Percentiles rank a stretch among this genome's conserved stretches.
These are phyloP conservation scores for Stegana nigrithorax DNA, from an alignment of 2,888 invertebrate species.

Conservation along the genomic window DNA sequence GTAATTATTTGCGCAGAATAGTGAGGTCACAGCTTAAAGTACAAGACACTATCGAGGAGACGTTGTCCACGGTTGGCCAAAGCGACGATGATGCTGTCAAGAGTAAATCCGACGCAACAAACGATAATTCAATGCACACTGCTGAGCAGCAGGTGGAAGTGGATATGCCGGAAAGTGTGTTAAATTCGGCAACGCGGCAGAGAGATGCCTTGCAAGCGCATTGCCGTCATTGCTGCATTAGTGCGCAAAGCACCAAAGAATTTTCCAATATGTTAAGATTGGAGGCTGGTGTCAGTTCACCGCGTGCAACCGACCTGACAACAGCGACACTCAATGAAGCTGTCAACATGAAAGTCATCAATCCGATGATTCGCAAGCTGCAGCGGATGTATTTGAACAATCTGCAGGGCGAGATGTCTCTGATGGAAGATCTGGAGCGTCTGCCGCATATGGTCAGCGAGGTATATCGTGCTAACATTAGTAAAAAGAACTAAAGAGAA, in stretches of 20 bases:
- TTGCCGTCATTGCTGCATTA: conserved; percentile 38
- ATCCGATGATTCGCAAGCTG: conserved; percentile 56
- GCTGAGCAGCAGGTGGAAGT: no score
- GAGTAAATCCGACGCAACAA: no score
- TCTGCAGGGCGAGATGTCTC: conserved; percentile 51
- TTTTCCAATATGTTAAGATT: no score
- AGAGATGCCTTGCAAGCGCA: no score
- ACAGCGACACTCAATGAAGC: conserved; percentile 54
- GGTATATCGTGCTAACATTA: conserved; percentile 32
- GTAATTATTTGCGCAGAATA: conserved; percentile 39
- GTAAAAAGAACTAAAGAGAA: not conserved
- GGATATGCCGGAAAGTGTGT: not conserved
- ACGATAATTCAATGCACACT: no score
- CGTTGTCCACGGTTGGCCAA: conserved; percentile 22
- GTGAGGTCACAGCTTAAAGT: conserved; percentile 47
- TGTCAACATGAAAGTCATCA: conserved; percentile 52
- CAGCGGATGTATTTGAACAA: conserved; percentile 56
- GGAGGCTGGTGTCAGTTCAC: no score
- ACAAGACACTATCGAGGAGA: conserved; percentile 38
- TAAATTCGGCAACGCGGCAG: not conserved
- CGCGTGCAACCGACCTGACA: no score
- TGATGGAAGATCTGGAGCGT: conserved; percentile 57
- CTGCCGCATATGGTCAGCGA: conserved; percentile 52
- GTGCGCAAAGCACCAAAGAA: no score
- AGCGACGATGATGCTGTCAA: no score